Evolutionary conservation across 2,888 invertebrate species (phyloP).

Genomic region (Acronicta aceris): DNA sequence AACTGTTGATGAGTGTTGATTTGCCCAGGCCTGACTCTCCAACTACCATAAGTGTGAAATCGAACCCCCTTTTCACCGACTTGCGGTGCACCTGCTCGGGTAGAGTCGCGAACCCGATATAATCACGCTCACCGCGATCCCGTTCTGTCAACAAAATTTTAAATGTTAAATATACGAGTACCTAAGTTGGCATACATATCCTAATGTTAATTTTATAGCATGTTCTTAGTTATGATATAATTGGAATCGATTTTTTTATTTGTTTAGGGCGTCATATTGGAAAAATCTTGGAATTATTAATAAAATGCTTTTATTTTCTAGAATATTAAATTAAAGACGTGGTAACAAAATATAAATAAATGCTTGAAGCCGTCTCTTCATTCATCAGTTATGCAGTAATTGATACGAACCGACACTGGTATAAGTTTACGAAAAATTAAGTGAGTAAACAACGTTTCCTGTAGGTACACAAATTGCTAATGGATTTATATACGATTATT

Average conservation of each 20-base stretch:
- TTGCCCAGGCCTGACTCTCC: constrained; percentile 98
- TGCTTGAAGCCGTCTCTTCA: constrained; percentile 13
- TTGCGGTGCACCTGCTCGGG: constrained; percentile 99
- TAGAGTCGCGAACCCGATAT: constrained; percentile 98
- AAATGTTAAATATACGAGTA: constrained; percentile 2
- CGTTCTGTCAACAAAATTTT: constrained; percentile 75
- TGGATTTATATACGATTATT: not conserved
- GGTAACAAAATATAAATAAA: not conserved
- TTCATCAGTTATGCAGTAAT: constrained; percentile 37
- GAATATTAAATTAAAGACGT: not conserved
- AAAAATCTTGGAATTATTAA: constrained; percentile 5
- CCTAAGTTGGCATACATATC: no score
- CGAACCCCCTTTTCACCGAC: constrained; percentile 98
- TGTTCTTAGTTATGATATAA: constrained; percentile 1
- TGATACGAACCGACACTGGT: constrained; percentile 31
- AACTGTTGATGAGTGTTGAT: constrained; percentile 97
- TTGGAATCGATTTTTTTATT: no score
- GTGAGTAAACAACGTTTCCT: constrained; percentile 39
- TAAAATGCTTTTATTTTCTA: constrained; percentile 21
- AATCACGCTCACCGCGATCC: constrained; percentile 92
- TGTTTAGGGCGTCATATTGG: no score
- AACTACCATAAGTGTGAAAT: constrained; percentile 98
- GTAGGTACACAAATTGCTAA: not conserved
- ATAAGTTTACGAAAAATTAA: constrained; percentile 26
- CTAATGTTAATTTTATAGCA: not conserved